phyloP scores from a whole-genome alignment of 2,797 vertebrate species.

The Melanotaenia pygmaea region DNA sequence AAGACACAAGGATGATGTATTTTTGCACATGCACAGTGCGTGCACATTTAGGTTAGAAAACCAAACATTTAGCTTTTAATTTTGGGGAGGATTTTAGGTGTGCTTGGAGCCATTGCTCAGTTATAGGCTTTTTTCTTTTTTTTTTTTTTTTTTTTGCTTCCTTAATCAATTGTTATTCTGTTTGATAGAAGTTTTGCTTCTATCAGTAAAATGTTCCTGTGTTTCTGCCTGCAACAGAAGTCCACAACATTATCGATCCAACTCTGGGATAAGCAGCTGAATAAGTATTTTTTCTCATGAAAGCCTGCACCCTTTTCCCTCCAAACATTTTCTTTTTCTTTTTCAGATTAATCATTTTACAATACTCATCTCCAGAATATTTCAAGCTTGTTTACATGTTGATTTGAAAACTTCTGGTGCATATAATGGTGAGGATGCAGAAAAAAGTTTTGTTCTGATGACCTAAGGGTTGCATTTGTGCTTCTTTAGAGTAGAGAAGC shows the following conservation, averaged over 20 bases:
- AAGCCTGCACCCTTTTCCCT: not conserved
- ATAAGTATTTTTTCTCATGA: not conserved
- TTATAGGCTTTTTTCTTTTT: no score
- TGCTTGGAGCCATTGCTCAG: no score
- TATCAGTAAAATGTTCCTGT: not conserved
- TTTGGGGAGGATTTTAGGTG: no score
- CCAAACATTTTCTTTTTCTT: not conserved
- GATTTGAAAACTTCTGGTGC: not conserved
- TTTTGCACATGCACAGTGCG: no score
- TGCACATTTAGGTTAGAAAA: not conserved
- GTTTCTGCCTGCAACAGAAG: not conserved
- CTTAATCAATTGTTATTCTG: no score
- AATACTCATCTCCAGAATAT: not conserved
- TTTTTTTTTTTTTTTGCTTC: no score
- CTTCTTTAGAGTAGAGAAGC: not conserved
- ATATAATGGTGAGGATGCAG: not conserved
- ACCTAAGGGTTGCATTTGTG: not conserved
- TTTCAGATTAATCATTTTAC: not conserved
- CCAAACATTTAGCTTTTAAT: no score
- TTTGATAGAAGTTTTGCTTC: not conserved
- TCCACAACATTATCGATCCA: not conserved
- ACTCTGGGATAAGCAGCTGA: not conserved
- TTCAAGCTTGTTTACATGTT: not conserved
- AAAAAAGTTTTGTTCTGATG: not conserved
- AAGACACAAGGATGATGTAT: no score